Conservation (phyloP, 2,888 invertebrate genomes). For the Papilio demoleus region DNA sequence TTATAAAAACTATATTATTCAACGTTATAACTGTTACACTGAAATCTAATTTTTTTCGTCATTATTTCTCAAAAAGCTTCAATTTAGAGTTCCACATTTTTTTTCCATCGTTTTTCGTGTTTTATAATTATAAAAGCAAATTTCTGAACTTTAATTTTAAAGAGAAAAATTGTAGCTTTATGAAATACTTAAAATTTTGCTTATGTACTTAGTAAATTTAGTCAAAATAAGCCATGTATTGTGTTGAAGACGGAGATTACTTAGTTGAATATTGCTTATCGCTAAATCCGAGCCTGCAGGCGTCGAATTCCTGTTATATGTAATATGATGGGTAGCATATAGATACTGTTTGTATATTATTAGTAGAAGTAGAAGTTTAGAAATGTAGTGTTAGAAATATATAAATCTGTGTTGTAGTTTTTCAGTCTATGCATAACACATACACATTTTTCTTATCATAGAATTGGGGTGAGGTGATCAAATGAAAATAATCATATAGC, state of each 20-base stretch:
- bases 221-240: slow-evolving; percentile 7
- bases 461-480: too few relatives aligned
- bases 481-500: too few relatives aligned
- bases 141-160: neutral
- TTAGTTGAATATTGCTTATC: slow-evolving; percentile 27
- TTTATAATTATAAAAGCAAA: slow-evolving; percentile 1
- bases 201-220: neutral
- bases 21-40: too few relatives aligned
- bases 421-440: too few relatives aligned
- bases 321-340: neutral
- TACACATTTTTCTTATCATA: too few relatives aligned
- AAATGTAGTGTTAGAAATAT: too few relatives aligned
- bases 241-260: slow-evolving; percentile 3
- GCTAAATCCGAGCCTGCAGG: slow-evolving; percentile 13
- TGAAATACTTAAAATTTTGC: neutral
- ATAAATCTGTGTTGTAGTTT: too few relatives aligned
- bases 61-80: neutral
- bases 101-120: neutral
- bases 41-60: too few relatives aligned
- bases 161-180: neutral
- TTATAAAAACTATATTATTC: too few relatives aligned
- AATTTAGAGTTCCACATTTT: neutral
- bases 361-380: neutral
- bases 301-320: neutral
- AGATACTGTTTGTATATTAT: neutral